Evolutionary conservation across 2,888 invertebrate species (phyloP).

Genomic region (Drosophila diplacantha): DNA sequence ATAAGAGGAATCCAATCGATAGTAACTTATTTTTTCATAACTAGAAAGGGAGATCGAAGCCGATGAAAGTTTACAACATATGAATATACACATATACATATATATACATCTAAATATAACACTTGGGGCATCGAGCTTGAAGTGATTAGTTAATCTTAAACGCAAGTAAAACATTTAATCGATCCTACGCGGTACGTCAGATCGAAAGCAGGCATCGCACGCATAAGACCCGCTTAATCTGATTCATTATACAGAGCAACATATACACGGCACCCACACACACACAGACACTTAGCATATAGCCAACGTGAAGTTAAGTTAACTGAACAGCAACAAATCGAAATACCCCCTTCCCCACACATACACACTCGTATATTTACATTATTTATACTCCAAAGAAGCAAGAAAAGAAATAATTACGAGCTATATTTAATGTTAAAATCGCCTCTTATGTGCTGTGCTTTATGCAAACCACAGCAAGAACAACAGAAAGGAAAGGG

Average conservation of each 20-base stretch:
- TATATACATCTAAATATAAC: slow-evolving; percentile 54
- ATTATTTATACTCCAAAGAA: slow-evolving; percentile 74
- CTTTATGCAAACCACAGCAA: slow-evolving; percentile 48
- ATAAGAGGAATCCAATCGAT: slow-evolving; percentile 55
- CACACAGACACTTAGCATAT: slow-evolving; percentile 42
- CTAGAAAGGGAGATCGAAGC: slow-evolving; percentile 28
- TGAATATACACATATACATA: slow-evolving; percentile 48
- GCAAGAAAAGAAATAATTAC: slow-evolving; percentile 51
- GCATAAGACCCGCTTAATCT: slow-evolving; percentile 14
- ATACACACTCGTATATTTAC: slow-evolving; percentile 48
- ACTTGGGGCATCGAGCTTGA: slow-evolving; percentile 52
- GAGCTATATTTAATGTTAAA: slow-evolving; percentile 61
- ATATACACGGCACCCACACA: slow-evolving; percentile 35
- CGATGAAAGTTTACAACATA: slow-evolving; percentile 47
- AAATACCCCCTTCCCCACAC: slow-evolving; percentile 43
- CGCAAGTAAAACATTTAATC: slow-evolving; percentile 53
- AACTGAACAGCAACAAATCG: slow-evolving; percentile 53
- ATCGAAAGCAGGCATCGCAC: neutral
- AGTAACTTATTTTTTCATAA: slow-evolving; percentile 64
- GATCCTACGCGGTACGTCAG: slow-evolving; percentile 24
- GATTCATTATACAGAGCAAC: slow-evolving; percentile 21
- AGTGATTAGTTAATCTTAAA: slow-evolving; percentile 67
- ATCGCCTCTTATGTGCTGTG: slow-evolving; percentile 64
- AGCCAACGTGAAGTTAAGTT: slow-evolving; percentile 46
- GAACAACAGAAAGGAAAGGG: slow-evolving; percentile 20